These are phyloP conservation scores for Apaloderma vittatum DNA, from an alignment of 2,113 vertebrate genomes.

Conservation along the genomic window DNA sequence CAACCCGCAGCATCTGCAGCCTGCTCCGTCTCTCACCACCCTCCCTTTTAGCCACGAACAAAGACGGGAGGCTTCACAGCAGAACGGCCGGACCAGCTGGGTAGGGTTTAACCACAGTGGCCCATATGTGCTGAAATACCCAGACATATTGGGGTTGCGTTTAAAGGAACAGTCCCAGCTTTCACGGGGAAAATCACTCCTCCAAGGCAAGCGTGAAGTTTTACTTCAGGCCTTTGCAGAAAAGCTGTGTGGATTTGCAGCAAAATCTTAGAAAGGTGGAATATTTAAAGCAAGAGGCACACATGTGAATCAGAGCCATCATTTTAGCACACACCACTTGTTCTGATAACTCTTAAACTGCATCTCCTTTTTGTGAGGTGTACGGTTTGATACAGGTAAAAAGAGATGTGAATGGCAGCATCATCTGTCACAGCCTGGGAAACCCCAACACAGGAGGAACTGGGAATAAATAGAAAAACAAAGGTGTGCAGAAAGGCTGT, in stretches of 20 bases:
- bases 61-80: slow-evolving; percentile 48
- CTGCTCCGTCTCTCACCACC: slow-evolving; percentile 71
- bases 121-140: slow-evolving; percentile 76
- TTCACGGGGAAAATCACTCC: neutral
- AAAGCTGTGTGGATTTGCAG: neutral
- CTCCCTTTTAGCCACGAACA: slow-evolving; percentile 59
- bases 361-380: neutral
- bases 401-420: neutral
- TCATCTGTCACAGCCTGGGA: neutral
- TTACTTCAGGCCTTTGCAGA: neutral
- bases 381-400: neutral
- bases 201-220: neutral
- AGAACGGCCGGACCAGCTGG: slow-evolving; percentile 68
- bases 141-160: slow-evolving; percentile 70
- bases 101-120: slow-evolving; percentile 31
- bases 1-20: slow-evolving; percentile 58
- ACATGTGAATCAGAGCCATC: neutral
- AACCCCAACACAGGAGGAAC: neutral
- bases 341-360: neutral
- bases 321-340: neutral
- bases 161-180: slow-evolving; percentile 51
- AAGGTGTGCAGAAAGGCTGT: neutral
- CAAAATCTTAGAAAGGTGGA: neutral
- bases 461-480: neutral
- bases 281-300: neutral